Percentiles rank a stretch among this genome's conserved stretches.
These are phyloP conservation scores for Ametastegia equiseti DNA, from an alignment of 2,888 invertebrate species.

Conservation along the genomic window DNA sequence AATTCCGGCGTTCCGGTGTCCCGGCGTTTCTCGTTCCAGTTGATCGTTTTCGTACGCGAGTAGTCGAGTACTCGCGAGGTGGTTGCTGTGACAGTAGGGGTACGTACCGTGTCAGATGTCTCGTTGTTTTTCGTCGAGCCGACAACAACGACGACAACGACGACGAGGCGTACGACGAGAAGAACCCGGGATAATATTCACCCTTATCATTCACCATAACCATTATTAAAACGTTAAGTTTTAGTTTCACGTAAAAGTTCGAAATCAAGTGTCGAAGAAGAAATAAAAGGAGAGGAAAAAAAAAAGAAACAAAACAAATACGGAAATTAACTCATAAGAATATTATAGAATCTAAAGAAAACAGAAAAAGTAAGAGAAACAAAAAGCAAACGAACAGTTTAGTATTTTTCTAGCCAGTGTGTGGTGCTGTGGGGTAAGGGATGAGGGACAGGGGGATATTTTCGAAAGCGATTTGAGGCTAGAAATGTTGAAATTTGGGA, in stretches of 20 bases:
- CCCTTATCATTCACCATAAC: not conserved
- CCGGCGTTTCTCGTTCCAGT: slow-evolving; percentile 1
- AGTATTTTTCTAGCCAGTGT: slow-evolving; percentile 64
- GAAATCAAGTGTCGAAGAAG: not conserved
- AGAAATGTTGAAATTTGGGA: slow-evolving; percentile 78
- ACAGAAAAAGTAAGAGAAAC: not conserved
- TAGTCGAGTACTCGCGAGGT: too few species aligned
- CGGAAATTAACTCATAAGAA: not conserved
- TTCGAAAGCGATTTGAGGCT: slow-evolving; percentile 73
- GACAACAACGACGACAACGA: slow-evolving; percentile 21
- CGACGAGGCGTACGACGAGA: too few species aligned
- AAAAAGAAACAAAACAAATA: not conserved
- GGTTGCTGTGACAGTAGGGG: slow-evolving; percentile 24
- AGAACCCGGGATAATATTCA: not conserved
- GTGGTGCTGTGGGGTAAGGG: slow-evolving; percentile 72
- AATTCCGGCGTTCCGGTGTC: not conserved
- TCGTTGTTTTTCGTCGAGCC: slow-evolving; percentile 36
- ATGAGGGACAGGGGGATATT: slow-evolving; percentile 73
- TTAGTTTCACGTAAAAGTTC: not conserved
- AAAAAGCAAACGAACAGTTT: not conserved
- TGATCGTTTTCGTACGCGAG: slow-evolving; percentile 16
- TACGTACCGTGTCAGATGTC: slow-evolving; percentile 31
- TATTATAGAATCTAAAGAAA: not conserved
- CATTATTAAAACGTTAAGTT: not conserved
- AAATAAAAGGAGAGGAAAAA: not conserved